Conservation (phyloP, 1,140 invertebrate genomes). For the Heterodera schachtii region DNA sequence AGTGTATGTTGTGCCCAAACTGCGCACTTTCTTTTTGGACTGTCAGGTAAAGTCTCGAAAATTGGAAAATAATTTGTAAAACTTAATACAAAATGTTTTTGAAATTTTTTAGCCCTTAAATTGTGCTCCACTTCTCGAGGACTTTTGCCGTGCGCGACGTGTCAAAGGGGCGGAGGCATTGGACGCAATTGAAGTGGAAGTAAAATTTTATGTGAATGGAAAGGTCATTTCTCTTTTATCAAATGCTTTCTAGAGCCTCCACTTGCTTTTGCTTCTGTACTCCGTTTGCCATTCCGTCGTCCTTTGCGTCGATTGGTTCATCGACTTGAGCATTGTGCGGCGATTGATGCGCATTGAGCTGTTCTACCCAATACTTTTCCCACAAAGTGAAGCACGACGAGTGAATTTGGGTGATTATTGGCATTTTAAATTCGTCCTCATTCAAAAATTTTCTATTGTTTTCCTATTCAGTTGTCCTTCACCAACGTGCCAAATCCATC, state of each 20-base stretch:
- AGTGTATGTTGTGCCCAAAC: constrained; percentile 51
- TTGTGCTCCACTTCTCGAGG: constrained; percentile 43
- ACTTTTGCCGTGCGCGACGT: constrained; percentile 24
- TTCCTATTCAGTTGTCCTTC: constrained; percentile 50
- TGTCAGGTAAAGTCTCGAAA: constrained; percentile 49
- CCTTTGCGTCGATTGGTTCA: constrained; percentile 57
- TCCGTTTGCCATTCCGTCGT: constrained; percentile 60
- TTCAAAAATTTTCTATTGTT: not conserved
- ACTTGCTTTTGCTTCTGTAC: constrained; percentile 47
- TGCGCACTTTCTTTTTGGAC: constrained; percentile 54
- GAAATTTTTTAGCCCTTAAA: constrained; percentile 53
- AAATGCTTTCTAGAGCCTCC: constrained; percentile 47
- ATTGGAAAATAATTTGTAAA: not conserved
- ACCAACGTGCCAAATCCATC: constrained; percentile 41
- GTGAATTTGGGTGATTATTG: constrained; percentile 39
- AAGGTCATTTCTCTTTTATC: not conserved
- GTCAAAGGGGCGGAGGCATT: constrained; percentile 15
- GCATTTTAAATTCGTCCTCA: not conserved
- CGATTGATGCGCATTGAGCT: constrained; percentile 45
- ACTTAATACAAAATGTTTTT: constrained; percentile 16
- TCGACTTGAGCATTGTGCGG: constrained; percentile 51
- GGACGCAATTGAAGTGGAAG: constrained; percentile 43
- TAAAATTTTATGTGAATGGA: constrained; percentile 12
- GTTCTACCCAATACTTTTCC: constrained; percentile 33
- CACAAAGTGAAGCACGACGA: constrained; percentile 25